Base-by-base conservation (phyloP, 2,888 invertebrate species). In the Drosophila trichaetosa region DNA sequence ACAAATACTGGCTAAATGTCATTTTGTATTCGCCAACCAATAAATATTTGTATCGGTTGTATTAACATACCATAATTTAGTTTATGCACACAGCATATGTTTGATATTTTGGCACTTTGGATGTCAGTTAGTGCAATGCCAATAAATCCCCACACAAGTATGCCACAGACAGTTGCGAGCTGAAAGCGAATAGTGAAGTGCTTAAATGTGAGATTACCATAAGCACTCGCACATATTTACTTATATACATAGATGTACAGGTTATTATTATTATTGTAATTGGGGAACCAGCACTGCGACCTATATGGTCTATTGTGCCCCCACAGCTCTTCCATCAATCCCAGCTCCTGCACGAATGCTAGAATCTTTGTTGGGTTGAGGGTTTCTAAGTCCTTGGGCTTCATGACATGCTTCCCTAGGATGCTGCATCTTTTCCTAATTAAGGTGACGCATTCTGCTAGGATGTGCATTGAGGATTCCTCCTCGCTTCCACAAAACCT, bases 1-100 rank as follows among this genome's bases (percentile, higher is more conserved):
- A 52, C 52, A 77, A 78, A 84, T 75, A 75, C 78, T 78, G 78
- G 53, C 34, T 52, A 65, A 78, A 67, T 70, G 75, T 36, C 34
- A 69, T 73, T 80, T 73, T 53, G 27, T 60, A 29, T 56, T 34
- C 59, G 46, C 49, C 63, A 49, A 69, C 48, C 74, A 56, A 67
- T 42, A 78, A 68, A 73, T 76, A 81, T 73, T 34, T 46, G 21
- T 46, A 36, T 48, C 42, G 56, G 52, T 64, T 53, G 61, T 62
- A 57, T 46, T 27, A 38, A 74, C 38, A 60, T 21, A 34, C 29
- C 1, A 31, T 31, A 40, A 56, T 40, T 21, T 11, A 36, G 59
- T 49, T 62, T 68, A 64, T 57, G 64, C 61, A 63, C 49, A 46
- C 66, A 56, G 46, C 42, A 57, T 58, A 29, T 65, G 34, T 48